Evolutionary conservation across 2,797 vertebrate genomes (phyloP), one percentile per base, ranked within the genome.

Genomic region (Cygnus olor): DNA sequence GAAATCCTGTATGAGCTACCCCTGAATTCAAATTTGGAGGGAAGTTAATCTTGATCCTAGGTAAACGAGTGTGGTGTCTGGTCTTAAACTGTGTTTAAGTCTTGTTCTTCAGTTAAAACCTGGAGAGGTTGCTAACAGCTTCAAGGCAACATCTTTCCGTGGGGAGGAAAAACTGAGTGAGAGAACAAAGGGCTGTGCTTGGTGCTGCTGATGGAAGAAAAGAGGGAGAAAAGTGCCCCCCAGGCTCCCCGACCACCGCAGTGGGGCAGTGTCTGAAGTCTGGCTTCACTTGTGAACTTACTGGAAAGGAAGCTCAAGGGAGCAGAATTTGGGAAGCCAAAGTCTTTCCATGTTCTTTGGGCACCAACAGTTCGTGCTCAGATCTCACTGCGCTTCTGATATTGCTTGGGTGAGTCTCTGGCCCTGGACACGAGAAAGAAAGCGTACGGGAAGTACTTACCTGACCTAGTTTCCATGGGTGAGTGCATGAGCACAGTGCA

Each of bases 401-500:
- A 49, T 3, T 4, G 92, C 64, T 61, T 36, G 32, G 40, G 78
- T 87, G 90, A 90, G 70, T 93, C 63, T 28, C 80, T 14, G 51
- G n/a, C 63, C 66, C 76, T 80, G 2, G 0, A 89, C 93, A 71
- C 32, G 10, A 85, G 80, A 47, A 89, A 90, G 78, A 89, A 71
- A 82, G 51, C 32, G 4, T 24, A 66, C 3, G 45, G 94, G 92
- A 95, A 94, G 79, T 71, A 58, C 34, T 87, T 74, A 57, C 15
- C 81, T 80, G 86, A 74, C 93, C 92, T 83, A 12, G 86, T 94
- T 94, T 90, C 64, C 1, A 2, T 64, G 78, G 54, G 28, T 83
- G 72, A 76, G 54, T 88, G 84, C 71, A 80, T 83, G 93, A 89
- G 74, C 90, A 47, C 69, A 40, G 57, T 54, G 90, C 84, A 85